Conservation (phyloP, 2,113 vertebrate genomes). For the Tiliqua scincoides region DNA sequence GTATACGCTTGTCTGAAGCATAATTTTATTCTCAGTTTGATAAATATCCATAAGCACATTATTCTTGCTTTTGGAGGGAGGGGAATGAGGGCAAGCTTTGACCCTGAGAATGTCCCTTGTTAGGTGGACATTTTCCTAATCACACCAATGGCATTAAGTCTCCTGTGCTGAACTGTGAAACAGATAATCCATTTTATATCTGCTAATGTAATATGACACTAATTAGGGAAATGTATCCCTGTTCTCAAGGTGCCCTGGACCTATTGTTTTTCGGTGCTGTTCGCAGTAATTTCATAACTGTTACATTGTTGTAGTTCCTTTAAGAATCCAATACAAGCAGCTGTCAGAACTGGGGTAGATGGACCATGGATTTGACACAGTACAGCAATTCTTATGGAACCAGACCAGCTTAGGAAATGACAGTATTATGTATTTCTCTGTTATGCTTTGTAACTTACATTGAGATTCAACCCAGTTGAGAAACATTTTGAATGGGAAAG, state of each 20-base stretch:
- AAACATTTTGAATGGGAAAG: neutral
- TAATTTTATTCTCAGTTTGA: neutral
- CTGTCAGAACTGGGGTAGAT: neutral
- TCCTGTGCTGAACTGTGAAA: neutral
- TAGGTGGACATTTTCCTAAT: neutral
- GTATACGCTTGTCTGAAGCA: neutral
- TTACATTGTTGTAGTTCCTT: neutral
- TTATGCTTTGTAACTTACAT: neutral
- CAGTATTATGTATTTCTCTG: neutral
- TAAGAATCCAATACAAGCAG: neutral
- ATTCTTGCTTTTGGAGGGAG: neutral
- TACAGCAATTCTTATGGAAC: neutral
- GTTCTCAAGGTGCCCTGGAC: neutral
- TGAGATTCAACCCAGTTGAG: neutral
- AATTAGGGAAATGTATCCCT: neutral
- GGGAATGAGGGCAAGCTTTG: neutral
- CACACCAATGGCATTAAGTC: neutral
- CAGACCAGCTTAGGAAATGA: neutral
- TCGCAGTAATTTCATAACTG: neutral
- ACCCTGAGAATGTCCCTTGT: neutral
- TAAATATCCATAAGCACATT: neutral
- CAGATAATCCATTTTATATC: neutral
- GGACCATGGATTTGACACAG: neutral
- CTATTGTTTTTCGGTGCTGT: neutral
- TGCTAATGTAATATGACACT: neutral